A percentile compares a stretch with the other conserved stretches of the same genome.
Conservation (phyloP, 2,113 vertebrate genomes). For the Neogobius melanostomus region DNA sequence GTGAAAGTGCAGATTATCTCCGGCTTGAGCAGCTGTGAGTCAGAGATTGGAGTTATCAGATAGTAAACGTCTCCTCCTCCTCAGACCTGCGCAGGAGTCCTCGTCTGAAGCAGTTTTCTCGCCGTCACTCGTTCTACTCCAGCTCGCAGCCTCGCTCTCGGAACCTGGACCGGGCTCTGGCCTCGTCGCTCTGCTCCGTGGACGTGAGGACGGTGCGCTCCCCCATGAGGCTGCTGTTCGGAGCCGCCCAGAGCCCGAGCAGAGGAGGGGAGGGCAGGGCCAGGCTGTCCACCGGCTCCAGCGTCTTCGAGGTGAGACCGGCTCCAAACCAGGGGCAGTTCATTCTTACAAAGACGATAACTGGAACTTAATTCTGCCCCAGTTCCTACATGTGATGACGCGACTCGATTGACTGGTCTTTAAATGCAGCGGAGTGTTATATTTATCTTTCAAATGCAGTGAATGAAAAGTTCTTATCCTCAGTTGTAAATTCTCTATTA, state of each 20-base stretch:
- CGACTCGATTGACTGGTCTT: too few species aligned
- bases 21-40: too few species aligned
- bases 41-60: too few species aligned
- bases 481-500: too few species aligned
- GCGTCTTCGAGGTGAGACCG: slow-evolving; percentile 79
- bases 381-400: too few species aligned
- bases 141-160: slow-evolving; percentile 75
- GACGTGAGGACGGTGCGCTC: slow-evolving; percentile 70
- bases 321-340: too few species aligned
- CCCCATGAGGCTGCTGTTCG: slow-evolving; percentile 89
- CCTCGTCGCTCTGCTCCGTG: slow-evolving; percentile 62
- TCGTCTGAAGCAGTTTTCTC: slow-evolving; percentile 82
- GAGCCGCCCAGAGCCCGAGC: slow-evolving; percentile 76
- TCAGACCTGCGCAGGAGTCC: slow-evolving; percentile 87
- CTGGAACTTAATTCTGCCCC: too few species aligned
- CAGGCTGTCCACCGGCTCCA: slow-evolving; percentile 55
- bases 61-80: slow-evolving; percentile 2
- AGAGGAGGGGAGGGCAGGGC: slow-evolving; percentile 47
- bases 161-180: slow-evolving; percentile 74
- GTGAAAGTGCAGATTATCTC: too few species aligned
- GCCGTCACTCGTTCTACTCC: slow-evolving; percentile 83
- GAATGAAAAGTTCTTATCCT: too few species aligned
- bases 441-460: too few species aligned
- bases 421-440: too few species aligned
- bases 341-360: too few species aligned